Evolutionary conservation across 2,113 vertebrate genomes (phyloP), one percentile per base, ranked within the genome.

Genomic region (Sinocyclocheilus rhinocerous): DNA sequence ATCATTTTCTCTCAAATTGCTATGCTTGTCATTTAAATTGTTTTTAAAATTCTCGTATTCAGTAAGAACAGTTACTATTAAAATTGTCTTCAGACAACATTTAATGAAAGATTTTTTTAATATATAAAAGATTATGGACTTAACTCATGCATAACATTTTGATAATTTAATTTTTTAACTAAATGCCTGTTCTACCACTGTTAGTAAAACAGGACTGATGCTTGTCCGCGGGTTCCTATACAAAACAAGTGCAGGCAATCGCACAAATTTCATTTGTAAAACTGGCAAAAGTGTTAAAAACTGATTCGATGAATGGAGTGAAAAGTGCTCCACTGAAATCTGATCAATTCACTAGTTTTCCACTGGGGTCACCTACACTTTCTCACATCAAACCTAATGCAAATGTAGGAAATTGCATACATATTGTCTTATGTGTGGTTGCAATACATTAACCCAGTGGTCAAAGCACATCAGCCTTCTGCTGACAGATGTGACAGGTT

Each of bases 401-500:
- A 29, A 55, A 77, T 48, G 5, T 24, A 26, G 42, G 22, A 77
- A 52, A 77, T 77, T 55, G 50, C 76, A 55, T 29, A 77, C 48
- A 52, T 77, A 77, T 77, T 77, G 15, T 52, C 26, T 20, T 77
- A 77, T 55, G 42, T 6, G 42, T 24, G 15, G 42, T 2, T 48
- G 42, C 42, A 82, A 29, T 29, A 15, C 77, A 59, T 42, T 16
- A 42, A 82, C 11, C 61, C 79, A 76, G n/a, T 79, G 42, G 76
- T 85, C 69, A 55, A 70, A 75, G 84, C 73, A 84, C 70, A 87
- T 87, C 39, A 86, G 8, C 59, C 87, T 55, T 75, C 50, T 70
- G 84, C 67, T 83, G 83, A 89, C 78, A 87, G 90, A 84, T 84
- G 39, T 22, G 81, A 45, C 83, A 87, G 45, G 72, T 86, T 42